Conservation (phyloP, 2,113 vertebrate species). For the Marcusenius ussheri region DNA sequence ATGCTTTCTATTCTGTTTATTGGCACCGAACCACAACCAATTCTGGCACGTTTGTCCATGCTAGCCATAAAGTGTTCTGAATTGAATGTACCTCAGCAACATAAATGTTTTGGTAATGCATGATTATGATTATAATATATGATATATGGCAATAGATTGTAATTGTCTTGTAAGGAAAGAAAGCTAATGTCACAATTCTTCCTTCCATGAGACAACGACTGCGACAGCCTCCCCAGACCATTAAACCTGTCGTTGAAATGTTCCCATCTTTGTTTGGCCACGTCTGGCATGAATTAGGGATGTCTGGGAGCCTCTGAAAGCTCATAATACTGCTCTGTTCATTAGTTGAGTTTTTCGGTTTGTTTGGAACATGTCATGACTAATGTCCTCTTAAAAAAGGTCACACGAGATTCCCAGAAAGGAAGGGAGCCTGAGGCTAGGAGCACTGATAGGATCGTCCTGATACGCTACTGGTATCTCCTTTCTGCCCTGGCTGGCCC, state of each 20-base stretch:
- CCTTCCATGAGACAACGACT: not conserved
- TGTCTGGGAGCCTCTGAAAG: not conserved
- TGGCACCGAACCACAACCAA: not conserved
- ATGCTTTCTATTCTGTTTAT: not conserved
- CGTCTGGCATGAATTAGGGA: conserved; percentile 22
- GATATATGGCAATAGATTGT: not conserved
- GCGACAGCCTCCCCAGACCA: not conserved
- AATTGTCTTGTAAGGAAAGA: not conserved
- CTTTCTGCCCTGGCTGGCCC: not conserved
- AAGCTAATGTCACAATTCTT: not conserved
- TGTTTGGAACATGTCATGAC: conserved; percentile 1
- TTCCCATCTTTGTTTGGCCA: conserved; percentile 14
- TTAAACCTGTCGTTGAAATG: conserved; percentile 4
- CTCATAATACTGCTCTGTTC: not conserved
- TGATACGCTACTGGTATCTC: not conserved
- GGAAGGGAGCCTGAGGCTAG: not conserved
- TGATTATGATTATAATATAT: not conserved
- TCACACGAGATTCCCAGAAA: not conserved
- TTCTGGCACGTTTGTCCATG: not conserved
- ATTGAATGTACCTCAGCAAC: not conserved
- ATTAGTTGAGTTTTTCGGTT: not conserved
- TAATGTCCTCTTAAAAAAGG: conserved; percentile 3
- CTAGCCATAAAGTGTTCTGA: not conserved
- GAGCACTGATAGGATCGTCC: not conserved
- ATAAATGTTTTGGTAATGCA: not conserved